A percentile compares a stretch with the other conserved stretches of the same genome.
Conservation (phyloP, 2,888 invertebrate genomes). For the Troglohyphantes excavatus region DNA sequence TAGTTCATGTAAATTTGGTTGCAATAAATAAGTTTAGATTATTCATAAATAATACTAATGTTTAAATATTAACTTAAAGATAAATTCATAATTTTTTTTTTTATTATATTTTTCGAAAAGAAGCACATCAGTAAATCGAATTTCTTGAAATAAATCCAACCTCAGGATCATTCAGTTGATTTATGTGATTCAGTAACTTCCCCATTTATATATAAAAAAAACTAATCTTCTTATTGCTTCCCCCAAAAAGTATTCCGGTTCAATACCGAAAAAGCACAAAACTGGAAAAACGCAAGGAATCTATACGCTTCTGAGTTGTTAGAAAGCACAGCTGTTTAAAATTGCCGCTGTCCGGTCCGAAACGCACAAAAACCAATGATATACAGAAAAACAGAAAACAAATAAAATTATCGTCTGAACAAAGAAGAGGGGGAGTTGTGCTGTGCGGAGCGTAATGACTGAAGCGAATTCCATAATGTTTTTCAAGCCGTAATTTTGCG, state of each 20-base stretch:
- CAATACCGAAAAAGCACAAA: background rate
- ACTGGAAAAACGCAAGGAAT: background rate
- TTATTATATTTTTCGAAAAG: too few species aligned
- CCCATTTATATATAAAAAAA: conserved; percentile 10
- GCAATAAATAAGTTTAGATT: too few species aligned
- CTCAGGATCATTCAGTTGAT: conserved; percentile 10
- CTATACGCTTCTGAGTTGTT: background rate
- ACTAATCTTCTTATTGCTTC: background rate
- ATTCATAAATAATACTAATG: too few species aligned
- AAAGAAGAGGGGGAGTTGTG: background rate
- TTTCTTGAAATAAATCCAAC: background rate
- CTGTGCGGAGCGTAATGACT: conserved; percentile 27
- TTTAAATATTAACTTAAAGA: too few species aligned
- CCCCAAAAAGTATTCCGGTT: background rate
- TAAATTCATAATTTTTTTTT: too few species aligned
- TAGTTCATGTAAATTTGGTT: too few species aligned
- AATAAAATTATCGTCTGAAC: background rate
- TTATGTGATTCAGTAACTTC: background rate
- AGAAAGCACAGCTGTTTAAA: conserved; percentile 53
- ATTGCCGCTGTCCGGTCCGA: conserved; percentile 6
- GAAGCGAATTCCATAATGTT: conserved; percentile 23
- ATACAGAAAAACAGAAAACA: conserved; percentile 3
- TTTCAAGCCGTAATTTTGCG: conserved; percentile 20
- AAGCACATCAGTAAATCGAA: too few species aligned
- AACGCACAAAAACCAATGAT: background rate